Conservation (phyloP, 2,888 invertebrate genomes). For the Ptychoptera albimana region DNA sequence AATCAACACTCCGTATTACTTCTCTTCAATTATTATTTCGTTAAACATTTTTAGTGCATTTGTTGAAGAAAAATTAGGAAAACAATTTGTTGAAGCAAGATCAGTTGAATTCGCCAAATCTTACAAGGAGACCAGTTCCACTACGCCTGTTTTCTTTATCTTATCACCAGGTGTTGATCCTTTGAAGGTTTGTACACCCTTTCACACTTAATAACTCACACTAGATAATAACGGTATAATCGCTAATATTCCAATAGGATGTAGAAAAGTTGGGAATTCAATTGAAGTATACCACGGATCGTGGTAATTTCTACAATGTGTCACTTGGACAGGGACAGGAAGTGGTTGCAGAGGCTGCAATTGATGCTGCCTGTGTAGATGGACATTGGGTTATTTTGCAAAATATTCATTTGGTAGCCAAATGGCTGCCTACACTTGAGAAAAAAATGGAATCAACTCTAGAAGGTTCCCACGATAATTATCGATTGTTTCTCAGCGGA, state of each 20-base stretch:
- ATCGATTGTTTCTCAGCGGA: constrained; percentile 69
- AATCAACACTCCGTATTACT: no score
- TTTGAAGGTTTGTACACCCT: constrained; percentile 32
- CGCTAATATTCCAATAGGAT: no score
- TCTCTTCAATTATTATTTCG: no score
- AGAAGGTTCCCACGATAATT: constrained; percentile 45
- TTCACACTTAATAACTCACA: no score
- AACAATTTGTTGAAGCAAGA: constrained; percentile 63
- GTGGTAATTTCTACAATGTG: constrained; percentile 76
- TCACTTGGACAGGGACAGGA: constrained; percentile 94
- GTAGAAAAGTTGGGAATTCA: constrained; percentile 72
- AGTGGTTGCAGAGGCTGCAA: constrained; percentile 71
- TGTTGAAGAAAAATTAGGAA: constrained; percentile 77
- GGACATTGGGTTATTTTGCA: constrained; percentile 91
- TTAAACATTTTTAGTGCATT: constrained; percentile 42
- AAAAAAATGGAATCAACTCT: constrained; percentile 78
- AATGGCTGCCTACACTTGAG: constrained; percentile 75
- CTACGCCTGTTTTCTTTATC: constrained; percentile 86
- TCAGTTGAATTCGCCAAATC: constrained; percentile 67
- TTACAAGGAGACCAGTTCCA: constrained; percentile 66
- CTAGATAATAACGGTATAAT: no score
- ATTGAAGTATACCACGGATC: constrained; percentile 61
- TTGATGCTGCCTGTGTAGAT: constrained; percentile 51
- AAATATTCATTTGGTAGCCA: constrained; percentile 84
- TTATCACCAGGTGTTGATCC: constrained; percentile 92